Conservation (phyloP, 2,113 vertebrate genomes). For the Phylloscopus trochiloides region DNA sequence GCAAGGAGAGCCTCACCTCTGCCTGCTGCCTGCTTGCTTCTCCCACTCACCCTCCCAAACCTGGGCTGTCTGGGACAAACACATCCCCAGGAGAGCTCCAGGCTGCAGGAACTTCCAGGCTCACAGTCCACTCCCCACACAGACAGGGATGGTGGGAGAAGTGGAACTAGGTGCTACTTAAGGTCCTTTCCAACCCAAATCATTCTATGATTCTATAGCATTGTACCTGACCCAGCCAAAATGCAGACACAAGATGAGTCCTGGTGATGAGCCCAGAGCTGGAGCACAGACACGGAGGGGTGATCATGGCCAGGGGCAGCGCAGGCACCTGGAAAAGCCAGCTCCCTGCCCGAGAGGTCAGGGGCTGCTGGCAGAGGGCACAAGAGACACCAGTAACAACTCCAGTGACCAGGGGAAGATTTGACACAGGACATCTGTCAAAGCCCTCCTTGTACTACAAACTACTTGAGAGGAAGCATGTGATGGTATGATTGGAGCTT, state of each 20-base stretch:
- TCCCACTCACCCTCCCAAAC: not conserved
- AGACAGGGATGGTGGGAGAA: accelerated
- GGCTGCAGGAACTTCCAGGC: not conserved
- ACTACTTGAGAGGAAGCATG: not conserved
- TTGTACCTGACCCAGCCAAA: not conserved
- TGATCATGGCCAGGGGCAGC: not conserved
- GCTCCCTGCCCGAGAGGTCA: accelerated
- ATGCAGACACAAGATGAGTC: not conserved
- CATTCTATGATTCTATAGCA: accelerated
- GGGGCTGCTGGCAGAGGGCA: not conserved
- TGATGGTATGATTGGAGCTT: constrained; percentile 15
- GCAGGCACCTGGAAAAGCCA: not conserved
- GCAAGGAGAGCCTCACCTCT: not conserved
- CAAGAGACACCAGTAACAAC: not conserved
- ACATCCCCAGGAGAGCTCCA: not conserved
- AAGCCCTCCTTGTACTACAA: constrained; percentile 1
- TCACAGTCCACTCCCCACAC: not conserved
- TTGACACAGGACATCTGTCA: constrained; percentile 50
- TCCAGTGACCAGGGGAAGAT: not conserved
- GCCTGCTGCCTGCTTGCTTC: not conserved
- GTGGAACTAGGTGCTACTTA: not conserved
- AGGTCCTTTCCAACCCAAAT: not conserved
- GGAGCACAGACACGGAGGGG: accelerated
- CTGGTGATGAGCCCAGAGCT: not conserved
- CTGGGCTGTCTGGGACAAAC: not conserved